Base-by-base conservation (phyloP, 1,140 invertebrate genomes). In the Ephestia elutella region DNA sequence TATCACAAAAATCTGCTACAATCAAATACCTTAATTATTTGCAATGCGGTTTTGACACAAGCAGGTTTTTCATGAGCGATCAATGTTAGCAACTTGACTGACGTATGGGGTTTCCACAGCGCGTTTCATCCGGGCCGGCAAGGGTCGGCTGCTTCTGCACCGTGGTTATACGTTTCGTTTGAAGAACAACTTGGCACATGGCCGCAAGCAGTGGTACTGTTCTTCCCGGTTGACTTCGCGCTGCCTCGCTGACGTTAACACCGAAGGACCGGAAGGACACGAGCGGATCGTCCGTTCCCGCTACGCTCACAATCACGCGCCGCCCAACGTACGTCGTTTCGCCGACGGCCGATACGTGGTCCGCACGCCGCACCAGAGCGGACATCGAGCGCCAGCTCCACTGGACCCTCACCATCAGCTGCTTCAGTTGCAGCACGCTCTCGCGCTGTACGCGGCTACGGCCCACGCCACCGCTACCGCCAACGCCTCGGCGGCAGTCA, bases 261-360 rank as follows among this genome's bases (percentile, higher is more conserved):
- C 85, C 1, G 85, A 87, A 48, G 85, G 85, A 0, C 85, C 85
- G 7, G 85, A 87, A 70, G 85, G 85, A 0, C 85, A 81, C 65
- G 85, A 87, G 63, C 85, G 82, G 49, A 86, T 87, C 51, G 85
- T 87, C 49, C 82, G 85, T 44, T 85, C 82, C 0, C 82, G 85
- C 32, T 87, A 86, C 57, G 72, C 81, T 38, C 85, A 87, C 63
- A 87, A 87, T 61, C 85, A 87, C 62, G 85, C 85, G 19, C 85
- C 85, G 48, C 85, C 85, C 1, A 87, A 87, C 65, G 85, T 87
- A 56, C 82, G 85, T 10, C 85, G 85, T 19, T 87, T 87, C 56
- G 85, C 85, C 0, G 85, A 87, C 60, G 85, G 85, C 3, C 81
- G 85, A n/a, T 87, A 87, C 58, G 85, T 87, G 50, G 85, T 87